Base-by-base conservation (phyloP, 1,140 invertebrate species). In the Frieseomelitta varia region DNA sequence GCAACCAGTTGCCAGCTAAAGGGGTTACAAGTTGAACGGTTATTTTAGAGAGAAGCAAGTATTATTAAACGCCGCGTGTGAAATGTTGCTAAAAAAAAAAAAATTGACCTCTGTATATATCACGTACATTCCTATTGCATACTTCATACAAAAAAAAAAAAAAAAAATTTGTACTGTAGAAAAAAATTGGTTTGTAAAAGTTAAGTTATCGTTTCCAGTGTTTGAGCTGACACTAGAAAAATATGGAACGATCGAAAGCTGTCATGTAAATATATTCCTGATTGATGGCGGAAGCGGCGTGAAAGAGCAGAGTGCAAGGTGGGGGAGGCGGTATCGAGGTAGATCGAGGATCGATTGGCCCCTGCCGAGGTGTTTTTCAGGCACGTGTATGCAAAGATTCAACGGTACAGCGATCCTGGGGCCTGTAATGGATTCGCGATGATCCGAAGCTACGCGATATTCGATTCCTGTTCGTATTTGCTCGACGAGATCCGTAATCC, bases 381-480 rank as follows among this genome's bases (percentile, higher is more conserved):
- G 1, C 17, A 10, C 12, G 19, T n/a, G 69, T 77, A 77, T 65
- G 51, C 24, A 21, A 27, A 65, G 71, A 39, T 24, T 79, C 34
- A 58, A 79, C 79, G 34, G n/a, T 55, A 34, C 53, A 4, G n/a
- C 19, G 14, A 30, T 12, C 10, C 47, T 71, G 15, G 39, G 39
- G 24, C n/a, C 8, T 15, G n/a, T 47, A 71, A 47, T n/a, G 39
- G 39, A 71, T 47, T 47, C 30, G 27, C 30, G 19, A 30, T n/a
- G 51, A 11, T 30, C 55, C 69, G 14, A 58, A 27, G 21, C 12
- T 21, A 30, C 30, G 12, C n/a, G 53, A 27, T 55, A 55, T 47
- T 39, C 72, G 63, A 68, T 68, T 68, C n/a, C n/a, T 24, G 19
- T 8, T 27, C 19, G 53, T 83, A 51, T 83, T 83, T 83, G 74